Conservation (phyloP, 1,140 invertebrate species). For the Rhopalosiphum maidis region DNA sequence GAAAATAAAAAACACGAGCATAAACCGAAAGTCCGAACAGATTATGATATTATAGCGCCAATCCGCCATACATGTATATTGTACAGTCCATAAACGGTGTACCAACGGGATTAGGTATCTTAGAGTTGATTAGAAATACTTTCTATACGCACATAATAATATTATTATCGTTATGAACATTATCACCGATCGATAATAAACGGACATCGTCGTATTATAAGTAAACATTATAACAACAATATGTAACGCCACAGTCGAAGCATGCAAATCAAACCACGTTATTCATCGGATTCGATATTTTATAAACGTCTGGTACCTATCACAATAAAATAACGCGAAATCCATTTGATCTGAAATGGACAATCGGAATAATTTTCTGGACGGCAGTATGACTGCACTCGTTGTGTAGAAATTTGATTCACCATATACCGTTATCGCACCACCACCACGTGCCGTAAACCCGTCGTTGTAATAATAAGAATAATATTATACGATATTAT, state of each 20-base stretch:
- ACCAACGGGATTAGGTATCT: background rate
- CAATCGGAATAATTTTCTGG: background rate
- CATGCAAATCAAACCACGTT: conserved; percentile 19
- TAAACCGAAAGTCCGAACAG: background rate
- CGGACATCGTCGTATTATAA: background rate
- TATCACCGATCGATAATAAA: background rate
- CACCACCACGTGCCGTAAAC: background rate
- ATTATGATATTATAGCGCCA: background rate
- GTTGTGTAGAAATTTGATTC: background rate
- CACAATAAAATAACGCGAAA: background rate
- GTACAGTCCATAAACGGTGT: background rate
- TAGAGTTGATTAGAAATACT: conserved; percentile 15
- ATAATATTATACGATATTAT: background rate
- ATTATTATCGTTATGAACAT: background rate
- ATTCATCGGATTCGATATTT: background rate
- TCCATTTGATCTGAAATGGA: background rate
- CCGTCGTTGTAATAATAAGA: background rate
- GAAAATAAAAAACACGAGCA: background rate
- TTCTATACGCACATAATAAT: background rate
- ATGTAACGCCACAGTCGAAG: background rate
- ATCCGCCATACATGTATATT: background rate
- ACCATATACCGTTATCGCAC: background rate
- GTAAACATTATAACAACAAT: background rate
- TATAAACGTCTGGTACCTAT: background rate
- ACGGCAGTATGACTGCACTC: background rate